Conservation (phyloP, 2,797 vertebrate genomes). For the Clarias fuscus region DNA sequence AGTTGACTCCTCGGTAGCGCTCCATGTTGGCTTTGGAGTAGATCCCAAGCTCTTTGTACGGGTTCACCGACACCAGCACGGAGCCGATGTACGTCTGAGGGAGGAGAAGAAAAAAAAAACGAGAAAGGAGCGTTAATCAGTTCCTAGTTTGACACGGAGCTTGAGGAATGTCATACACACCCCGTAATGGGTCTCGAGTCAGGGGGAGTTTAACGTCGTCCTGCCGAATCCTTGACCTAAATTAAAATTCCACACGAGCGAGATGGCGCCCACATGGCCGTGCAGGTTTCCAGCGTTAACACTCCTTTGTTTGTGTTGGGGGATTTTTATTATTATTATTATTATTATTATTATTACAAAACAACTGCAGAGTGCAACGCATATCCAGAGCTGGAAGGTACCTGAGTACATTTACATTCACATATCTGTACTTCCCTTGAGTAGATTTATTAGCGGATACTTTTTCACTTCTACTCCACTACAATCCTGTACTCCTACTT, state of each 20-base stretch:
- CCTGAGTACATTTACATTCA: too few relatives aligned
- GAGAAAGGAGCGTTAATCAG: background rate
- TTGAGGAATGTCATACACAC: background rate
- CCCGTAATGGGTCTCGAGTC: background rate
- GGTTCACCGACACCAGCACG: slow-evolving; percentile 87
- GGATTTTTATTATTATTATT: too few relatives aligned
- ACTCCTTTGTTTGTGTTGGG: background rate
- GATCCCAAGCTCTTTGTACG: slow-evolving; percentile 84
- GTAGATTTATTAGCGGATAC: too few relatives aligned
- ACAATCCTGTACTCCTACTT: too few relatives aligned
- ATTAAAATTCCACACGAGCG: background rate
- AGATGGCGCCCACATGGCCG: background rate
- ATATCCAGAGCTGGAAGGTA: too few relatives aligned
- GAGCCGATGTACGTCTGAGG: slow-evolving; percentile 91
- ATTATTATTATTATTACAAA: too few relatives aligned
- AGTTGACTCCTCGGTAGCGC: slow-evolving; percentile 91
- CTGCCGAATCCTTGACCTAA: background rate
- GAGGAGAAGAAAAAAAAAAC: slow-evolving; percentile 29
- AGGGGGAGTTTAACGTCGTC: background rate
- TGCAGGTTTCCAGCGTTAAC: background rate
- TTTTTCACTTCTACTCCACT: too few relatives aligned
- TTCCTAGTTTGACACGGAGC: background rate
- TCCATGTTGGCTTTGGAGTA: slow-evolving; percentile 90
- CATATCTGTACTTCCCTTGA: too few relatives aligned
- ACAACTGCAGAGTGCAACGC: too few relatives aligned